phyloP scores from a whole-genome alignment of 2,888 invertebrate genomes.

The Oscheius sp. region DNA sequence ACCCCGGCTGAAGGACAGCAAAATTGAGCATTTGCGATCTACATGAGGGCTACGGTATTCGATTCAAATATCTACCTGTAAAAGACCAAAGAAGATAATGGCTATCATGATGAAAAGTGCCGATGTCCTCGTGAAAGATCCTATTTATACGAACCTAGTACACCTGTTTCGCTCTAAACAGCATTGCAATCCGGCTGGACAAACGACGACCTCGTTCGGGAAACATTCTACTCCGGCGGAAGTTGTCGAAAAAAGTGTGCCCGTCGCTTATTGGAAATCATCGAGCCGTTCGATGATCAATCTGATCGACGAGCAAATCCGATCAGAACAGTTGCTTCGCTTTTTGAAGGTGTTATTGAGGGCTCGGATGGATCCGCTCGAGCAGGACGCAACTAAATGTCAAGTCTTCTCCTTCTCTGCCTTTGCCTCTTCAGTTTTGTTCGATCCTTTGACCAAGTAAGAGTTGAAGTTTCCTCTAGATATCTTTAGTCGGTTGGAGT shows the following conservation, averaged over 20 bases:
- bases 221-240: neutral
- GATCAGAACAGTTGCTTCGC: neutral
- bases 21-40: neutral
- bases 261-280: neutral
- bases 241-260: conserved; percentile 8
- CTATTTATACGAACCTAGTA: neutral
- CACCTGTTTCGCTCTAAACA: neutral
- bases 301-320: conserved; percentile 6
- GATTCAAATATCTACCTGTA: neutral
- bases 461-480: too few relatives aligned
- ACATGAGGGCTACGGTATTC: neutral
- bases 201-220: neutral
- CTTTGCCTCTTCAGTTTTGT: neutral
- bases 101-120: neutral
- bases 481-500: neutral
- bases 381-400: neutral
- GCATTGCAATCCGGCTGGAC: neutral
- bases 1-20: conserved; percentile 24
- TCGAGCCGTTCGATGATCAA: neutral
- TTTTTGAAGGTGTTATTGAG: too few relatives aligned
- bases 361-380: too few relatives aligned
- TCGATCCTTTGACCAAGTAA: too few relatives aligned
- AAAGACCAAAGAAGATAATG: neutral
- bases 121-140: neutral
- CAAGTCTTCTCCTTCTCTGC: neutral